phyloP scores from a whole-genome alignment of 2,888 invertebrate genomes.

The Adelphocoris suturalis region DNA sequence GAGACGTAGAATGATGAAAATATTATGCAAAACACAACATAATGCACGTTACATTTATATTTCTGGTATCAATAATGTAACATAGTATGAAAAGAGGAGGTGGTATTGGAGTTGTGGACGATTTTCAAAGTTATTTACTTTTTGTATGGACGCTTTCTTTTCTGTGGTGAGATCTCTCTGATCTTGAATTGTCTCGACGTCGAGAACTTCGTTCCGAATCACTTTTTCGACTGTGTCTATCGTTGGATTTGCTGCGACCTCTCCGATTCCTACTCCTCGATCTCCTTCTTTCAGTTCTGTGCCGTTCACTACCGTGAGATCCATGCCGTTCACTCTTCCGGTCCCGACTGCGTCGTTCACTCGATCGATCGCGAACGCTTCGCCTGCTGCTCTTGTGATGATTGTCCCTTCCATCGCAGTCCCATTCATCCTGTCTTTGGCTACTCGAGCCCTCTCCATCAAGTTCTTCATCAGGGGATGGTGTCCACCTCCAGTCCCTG shows the following conservation, averaged over 20 bases:
- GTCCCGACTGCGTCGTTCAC: conserved; percentile 12
- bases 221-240: neutral
- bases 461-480: neutral
- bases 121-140: neutral
- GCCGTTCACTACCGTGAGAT: neutral
- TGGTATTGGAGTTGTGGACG: no score
- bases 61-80: no score
- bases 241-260: neutral
- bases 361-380: neutral
- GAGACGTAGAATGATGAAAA: no score
- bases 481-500: conserved; percentile 36
- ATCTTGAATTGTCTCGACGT: neutral
- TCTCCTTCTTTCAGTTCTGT: neutral
- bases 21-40: no score
- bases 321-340: no score
- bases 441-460: no score
- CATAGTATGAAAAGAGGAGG: no score
- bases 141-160: neutral
- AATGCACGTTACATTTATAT: no score
- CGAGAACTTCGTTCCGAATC: neutral
- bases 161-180: conserved; percentile 12
- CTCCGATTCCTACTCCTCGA: neutral
- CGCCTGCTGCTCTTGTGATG: neutral
- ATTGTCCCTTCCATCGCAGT: neutral
- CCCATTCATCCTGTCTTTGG: neutral